Base-by-base conservation (phyloP, 2,113 vertebrate genomes). In the Bathybates hornii region DNA sequence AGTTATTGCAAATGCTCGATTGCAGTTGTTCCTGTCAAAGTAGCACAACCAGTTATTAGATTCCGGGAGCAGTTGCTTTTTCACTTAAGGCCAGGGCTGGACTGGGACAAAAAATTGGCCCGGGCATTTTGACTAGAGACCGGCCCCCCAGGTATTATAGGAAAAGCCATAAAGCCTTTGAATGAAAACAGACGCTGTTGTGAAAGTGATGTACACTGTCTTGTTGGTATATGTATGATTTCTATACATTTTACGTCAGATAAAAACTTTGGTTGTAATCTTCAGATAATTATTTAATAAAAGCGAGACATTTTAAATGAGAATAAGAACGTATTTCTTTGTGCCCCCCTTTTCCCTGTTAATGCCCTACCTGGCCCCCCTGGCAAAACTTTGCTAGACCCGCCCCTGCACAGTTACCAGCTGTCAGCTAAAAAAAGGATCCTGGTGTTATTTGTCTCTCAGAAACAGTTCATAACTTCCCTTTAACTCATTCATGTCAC, bases 261-360 rank as follows among this genome's bases (percentile, higher is more conserved):
- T 52, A 10, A 52, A 52, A 52, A 5, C 50, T 52, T 50, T 50
- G 48, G 48, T 19, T 52, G 8, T 12, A 24, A 54, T 2, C 10
- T 24, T 54, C 53, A 24, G 0, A 54, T 54, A 54, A 54, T 54
- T 54, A 4, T 54, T 54, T 24, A 54, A 12, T 54, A 24, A 54
- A 54, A 54, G 53, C 53, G 0, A 54, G 3, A 54, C 3, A 54
- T 11, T 21, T 54, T 54, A 21, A 21, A 54, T 54, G 52, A 54
- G 1, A 54, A 21, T 21, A 54, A 54, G n/a, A 54, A 54, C 1
- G 0, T 2, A 54, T 2, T 0, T 54, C 52, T 54, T 54, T 21
- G 52, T 54, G 52, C 52, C 52, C 19, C 19, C 19, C 24, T 24
- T 0, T 9, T 52, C 50, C 17, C 8, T 5, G 17, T 52, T 52